Conservation (phyloP, 2,797 vertebrate species). For the Sciurus carolinensis region DNA sequence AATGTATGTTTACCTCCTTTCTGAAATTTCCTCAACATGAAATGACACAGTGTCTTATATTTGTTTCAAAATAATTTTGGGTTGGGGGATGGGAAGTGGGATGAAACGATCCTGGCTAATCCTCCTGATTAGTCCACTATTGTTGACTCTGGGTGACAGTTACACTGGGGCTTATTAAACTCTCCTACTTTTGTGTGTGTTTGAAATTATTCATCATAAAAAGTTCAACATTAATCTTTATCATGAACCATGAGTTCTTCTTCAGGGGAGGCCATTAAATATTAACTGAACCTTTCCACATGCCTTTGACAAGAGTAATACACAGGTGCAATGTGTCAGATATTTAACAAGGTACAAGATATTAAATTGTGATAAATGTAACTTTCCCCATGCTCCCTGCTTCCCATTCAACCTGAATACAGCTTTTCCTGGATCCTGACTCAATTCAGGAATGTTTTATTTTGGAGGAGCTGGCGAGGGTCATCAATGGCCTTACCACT, state of each 20-base stretch:
- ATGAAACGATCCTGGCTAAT: background rate
- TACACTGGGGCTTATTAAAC: background rate
- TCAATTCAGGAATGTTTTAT: background rate
- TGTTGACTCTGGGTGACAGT: background rate
- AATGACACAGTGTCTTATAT: background rate
- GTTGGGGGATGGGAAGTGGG: background rate
- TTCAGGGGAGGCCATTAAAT: background rate
- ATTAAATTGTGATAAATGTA: background rate
- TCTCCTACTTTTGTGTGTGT: background rate
- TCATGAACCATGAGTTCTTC: background rate
- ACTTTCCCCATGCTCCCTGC: background rate
- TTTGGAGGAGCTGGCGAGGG: background rate
- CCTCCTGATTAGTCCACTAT: background rate
- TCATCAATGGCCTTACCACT: background rate
- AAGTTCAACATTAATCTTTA: background rate
- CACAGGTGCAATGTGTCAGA: background rate
- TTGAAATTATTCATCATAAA: constrained; percentile 39
- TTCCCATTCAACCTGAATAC: background rate
- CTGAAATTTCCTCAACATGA: background rate
- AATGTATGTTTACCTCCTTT: background rate
- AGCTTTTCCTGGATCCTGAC: background rate
- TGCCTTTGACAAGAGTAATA: background rate
- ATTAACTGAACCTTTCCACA: background rate
- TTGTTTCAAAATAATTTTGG: background rate
- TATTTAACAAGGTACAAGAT: background rate